Base-by-base conservation (phyloP, 2,113 vertebrate genomes). In the Formicarius rufipectus region DNA sequence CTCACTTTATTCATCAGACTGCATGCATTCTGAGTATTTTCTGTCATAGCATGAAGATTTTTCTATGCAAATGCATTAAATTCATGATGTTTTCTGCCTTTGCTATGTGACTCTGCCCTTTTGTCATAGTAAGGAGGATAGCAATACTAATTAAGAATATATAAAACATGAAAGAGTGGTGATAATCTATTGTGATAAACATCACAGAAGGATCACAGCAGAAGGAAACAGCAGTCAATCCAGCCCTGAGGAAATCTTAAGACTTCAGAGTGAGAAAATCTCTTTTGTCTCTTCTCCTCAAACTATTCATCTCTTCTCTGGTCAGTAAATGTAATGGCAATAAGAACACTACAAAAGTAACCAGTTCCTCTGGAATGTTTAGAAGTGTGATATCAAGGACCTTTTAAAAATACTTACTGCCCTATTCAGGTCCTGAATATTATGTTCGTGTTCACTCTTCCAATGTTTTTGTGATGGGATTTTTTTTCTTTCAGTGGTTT, bases 291-390 rank as follows among this genome's bases (percentile, higher is more conserved):
- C 10, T 33, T 24, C 37, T 66, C 33, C 56, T 58, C 73, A 64
- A 71, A 76, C 31, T 69, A 25, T 78, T 83, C 4, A 31, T 95
- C 58, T 91, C 60, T 95, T 35, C 45, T 84, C 45, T 85, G 93
- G 68, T 92, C 64, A 87, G 55, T 59, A 75, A 96, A 75, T 27
- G 30, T 66, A 85, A 91, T 47, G 40, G 78, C 81, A 71, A 56
- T n/a, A 50, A 93, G 66, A 87, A 86, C 50, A 91, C 59, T 44
- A 73, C 17, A 76, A 93, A 97, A 97, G 90, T 72, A 92, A 69
- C 68, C 18, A 77, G 56, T 63, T 94, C 77, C 79, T 68, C 45
- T 89, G 76, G 72, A 62, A 68, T 84, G 94, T 67, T 83, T 83
- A 91, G 64, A 87, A 81, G 35, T n/a, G 59, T 87, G 63, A 62